Base-by-base conservation (phyloP, 2,797 vertebrate species). In the Echeneis naucrates region DNA sequence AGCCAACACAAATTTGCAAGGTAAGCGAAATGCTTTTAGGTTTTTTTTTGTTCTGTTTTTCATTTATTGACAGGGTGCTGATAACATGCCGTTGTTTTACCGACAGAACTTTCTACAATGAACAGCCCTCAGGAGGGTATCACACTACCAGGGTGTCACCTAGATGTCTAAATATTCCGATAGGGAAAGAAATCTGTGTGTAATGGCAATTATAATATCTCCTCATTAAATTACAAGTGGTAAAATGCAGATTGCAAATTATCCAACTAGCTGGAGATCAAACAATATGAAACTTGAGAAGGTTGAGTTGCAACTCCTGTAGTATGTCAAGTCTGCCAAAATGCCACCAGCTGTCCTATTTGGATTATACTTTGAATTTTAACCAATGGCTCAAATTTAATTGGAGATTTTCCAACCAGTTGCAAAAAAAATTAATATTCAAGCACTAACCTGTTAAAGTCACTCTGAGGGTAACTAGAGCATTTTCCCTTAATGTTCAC, bases 1-100 rank as follows among this genome's bases (percentile, higher is more conserved):
- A 99, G 98, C 91, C 98, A 99, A 84, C 98, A 99, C 93, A 99
- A 99, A 87, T 99, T 99, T 95, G 98, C 98, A 84, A 99, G 98
- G 98, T 99, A 93, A 73, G 84, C 4, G 44, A 1, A 3, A 10
- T 10, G 1, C n/a, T 42, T 42, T 1, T 7, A n/a, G n/a, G n/a
- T 27, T 26, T 69, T 52, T 42, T 51, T 8, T 27, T 57, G 10
- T 23, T 19, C n/a, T n/a, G n/a, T n/a, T 42, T 13, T 47, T 21
- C 16, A 10, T 40, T 2, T 40, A 58, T 5, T 33, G 35, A 10
- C 44, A 10, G n/a, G 33, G 26, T 16, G 7, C 23, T 35, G 26
- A 33, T 0, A 21, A 52, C 10, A 12, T 19, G 37, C 48, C n/a
- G n/a, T n/a, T n/a, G n/a, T n/a, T n/a, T n/a, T n/a, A n/a, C n/a